phyloP scores from a whole-genome alignment of 2,888 invertebrate genomes.

The Lepas anatifera region DNA sequence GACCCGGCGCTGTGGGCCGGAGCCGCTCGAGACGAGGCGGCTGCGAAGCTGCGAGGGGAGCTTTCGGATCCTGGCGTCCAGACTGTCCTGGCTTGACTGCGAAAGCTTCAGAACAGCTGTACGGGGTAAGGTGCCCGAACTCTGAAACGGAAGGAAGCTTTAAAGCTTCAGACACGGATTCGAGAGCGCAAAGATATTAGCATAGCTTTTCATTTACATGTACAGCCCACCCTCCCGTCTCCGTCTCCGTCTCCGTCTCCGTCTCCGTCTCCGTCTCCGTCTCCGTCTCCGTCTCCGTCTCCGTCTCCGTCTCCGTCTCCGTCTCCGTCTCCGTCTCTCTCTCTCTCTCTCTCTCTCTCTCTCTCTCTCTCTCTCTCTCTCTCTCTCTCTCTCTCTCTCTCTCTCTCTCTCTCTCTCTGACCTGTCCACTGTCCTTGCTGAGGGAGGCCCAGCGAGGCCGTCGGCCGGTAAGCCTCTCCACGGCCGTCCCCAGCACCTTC shows the following conservation, averaged over 20 bases:
- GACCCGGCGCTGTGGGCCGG: not conserved
- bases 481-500: constrained; percentile 25
- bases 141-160: too few relatives aligned
- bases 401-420: not conserved
- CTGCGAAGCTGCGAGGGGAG: not conserved
- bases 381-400: too few relatives aligned
- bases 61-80: not conserved
- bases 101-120: not conserved
- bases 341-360: too few relatives aligned
- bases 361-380: too few relatives aligned
- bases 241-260: too few relatives aligned
- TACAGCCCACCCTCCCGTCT: too few relatives aligned
- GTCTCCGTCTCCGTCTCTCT: constrained; percentile 24
- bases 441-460: not conserved
- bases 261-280: too few relatives aligned
- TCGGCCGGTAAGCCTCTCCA: not conserved
- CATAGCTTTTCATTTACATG: too few relatives aligned
- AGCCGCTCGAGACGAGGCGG: not conserved
- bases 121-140: not conserved
- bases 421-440: not conserved
- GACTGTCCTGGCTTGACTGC: not conserved
- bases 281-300: too few relatives aligned
- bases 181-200: too few relatives aligned
- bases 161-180: too few relatives aligned
- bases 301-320: constrained; percentile 21